Evolutionary conservation across 2,113 vertebrate species (phyloP).

Genomic region (Ramphastos sulfuratus): DNA sequence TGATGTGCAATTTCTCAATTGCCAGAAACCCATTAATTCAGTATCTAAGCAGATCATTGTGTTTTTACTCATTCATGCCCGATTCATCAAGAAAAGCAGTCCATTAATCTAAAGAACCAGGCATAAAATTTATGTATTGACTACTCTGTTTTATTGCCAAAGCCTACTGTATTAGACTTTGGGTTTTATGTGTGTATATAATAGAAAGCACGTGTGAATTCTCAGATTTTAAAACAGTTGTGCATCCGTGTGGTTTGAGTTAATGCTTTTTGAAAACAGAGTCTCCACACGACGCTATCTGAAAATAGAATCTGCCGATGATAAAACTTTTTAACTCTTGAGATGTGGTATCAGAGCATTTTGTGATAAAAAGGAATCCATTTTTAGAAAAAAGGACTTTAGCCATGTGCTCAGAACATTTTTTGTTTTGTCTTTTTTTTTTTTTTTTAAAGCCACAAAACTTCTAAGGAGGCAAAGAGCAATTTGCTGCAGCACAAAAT

Average conservation of each 20-base stretch:
- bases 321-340: constrained; percentile 58
- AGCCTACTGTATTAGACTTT: constrained; percentile 62
- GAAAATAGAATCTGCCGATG: constrained; percentile 59
- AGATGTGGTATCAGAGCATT: background rate
- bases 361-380: background rate
- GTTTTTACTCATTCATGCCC: constrained; percentile 23
- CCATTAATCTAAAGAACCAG: constrained; percentile 56
- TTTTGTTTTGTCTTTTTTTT: no score
- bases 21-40: background rate
- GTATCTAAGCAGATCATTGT: constrained; percentile 20
- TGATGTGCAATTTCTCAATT: background rate
- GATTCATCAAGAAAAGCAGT: constrained; percentile 41
- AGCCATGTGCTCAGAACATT: background rate
- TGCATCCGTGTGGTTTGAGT: constrained; percentile 67
- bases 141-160: constrained; percentile 64
- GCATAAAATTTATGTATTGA: constrained; percentile 47
- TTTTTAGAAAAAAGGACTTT: background rate
- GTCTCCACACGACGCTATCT: constrained; percentile 49
- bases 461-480: background rate
- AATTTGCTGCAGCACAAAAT: background rate
- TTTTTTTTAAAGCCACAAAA: background rate
- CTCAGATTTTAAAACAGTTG: constrained; percentile 48
- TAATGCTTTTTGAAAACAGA: constrained; percentile 53
- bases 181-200: constrained; percentile 59
- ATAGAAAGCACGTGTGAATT: constrained; percentile 67